These are phyloP conservation scores for Drosophila mulleri DNA, from an alignment of 2,888 invertebrate genomes.

Conservation along the genomic window DNA sequence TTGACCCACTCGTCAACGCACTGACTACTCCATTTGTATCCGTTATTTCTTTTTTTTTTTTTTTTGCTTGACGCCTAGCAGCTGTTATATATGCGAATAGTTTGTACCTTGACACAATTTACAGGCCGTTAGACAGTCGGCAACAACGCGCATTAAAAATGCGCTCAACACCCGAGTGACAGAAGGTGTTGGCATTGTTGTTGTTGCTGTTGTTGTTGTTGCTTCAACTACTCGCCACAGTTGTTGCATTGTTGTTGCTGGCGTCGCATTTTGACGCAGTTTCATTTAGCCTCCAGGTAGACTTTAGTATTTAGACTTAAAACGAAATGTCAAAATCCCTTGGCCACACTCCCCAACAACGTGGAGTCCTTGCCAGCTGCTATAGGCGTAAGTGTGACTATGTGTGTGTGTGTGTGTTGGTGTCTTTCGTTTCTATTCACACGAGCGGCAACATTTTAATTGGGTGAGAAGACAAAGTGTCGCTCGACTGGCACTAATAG, in stretches of 20 bases:
- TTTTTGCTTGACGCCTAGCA: background rate
- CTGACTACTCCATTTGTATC: conserved; percentile 4
- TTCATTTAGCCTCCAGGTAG: conserved; percentile 49
- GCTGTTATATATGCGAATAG: conserved; percentile 28
- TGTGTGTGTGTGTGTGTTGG: background rate
- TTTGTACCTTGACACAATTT: conserved; percentile 74
- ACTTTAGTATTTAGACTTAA: conserved; percentile 47
- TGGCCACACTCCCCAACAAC: conserved; percentile 5
- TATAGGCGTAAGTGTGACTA: too few species aligned
- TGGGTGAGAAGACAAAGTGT: conserved; percentile 74
- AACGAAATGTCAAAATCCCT: conserved; percentile 40
- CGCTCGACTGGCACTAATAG: conserved; percentile 73
- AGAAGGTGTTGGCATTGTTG: conserved; percentile 40
- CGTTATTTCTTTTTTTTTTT: conserved; percentile 2
- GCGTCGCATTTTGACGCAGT: conserved; percentile 67
- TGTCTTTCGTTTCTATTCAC: conserved; percentile 25
- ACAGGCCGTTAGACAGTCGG: conserved; percentile 68
- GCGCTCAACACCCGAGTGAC: conserved; percentile 51
- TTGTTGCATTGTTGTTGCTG: conserved; percentile 22
- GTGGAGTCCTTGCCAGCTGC: conserved; percentile 34
- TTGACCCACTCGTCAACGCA: conserved; percentile 13
- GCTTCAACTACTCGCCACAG: conserved; percentile 1
- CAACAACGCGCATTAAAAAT: conserved; percentile 71
- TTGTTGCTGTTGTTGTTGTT: conserved; percentile 6
- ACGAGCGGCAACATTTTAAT: conserved; percentile 63